Percentiles rank a stretch among this genome's conserved stretches.
Conservation (phyloP, 1,140 invertebrate genomes). For the Zaprionus vittiger region DNA sequence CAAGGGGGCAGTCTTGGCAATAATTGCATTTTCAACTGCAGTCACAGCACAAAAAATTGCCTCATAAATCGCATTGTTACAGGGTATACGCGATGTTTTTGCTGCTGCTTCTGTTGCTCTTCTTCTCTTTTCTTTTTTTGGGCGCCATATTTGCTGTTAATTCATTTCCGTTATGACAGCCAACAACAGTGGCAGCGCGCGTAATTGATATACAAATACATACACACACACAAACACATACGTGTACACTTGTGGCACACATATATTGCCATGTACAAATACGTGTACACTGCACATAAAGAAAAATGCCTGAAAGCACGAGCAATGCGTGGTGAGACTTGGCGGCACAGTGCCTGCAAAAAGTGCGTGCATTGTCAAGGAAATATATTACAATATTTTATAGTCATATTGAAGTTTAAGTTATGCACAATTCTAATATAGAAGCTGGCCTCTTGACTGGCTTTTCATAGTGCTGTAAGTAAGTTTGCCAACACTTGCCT, state of each 20-base stretch:
- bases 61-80: constrained; percentile 57
- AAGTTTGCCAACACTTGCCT: background rate
- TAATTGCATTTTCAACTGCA: constrained; percentile 78
- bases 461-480: background rate
- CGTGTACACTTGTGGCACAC: constrained; percentile 11
- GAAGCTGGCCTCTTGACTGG: background rate
- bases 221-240: constrained; percentile 41
- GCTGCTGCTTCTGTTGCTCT: constrained; percentile 1
- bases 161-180: constrained; percentile 78
- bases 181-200: constrained; percentile 35
- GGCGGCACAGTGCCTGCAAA: constrained; percentile 31
- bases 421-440: background rate
- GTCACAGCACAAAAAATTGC: constrained; percentile 41
- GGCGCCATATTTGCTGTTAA: constrained; percentile 72
- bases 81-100: background rate
- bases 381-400: background rate
- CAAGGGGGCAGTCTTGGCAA: constrained; percentile 1
- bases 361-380: background rate
- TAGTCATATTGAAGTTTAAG: background rate
- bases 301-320: constrained; percentile 55
- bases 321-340: constrained; percentile 20
- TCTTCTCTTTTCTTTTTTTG: constrained; percentile 2
- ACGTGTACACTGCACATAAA: constrained; percentile 19
- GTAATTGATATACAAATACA: constrained; percentile 78
- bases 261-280: constrained; percentile 35